Conservation (phyloP, 2,113 vertebrate genomes). For the Corythaixoides concolor region DNA sequence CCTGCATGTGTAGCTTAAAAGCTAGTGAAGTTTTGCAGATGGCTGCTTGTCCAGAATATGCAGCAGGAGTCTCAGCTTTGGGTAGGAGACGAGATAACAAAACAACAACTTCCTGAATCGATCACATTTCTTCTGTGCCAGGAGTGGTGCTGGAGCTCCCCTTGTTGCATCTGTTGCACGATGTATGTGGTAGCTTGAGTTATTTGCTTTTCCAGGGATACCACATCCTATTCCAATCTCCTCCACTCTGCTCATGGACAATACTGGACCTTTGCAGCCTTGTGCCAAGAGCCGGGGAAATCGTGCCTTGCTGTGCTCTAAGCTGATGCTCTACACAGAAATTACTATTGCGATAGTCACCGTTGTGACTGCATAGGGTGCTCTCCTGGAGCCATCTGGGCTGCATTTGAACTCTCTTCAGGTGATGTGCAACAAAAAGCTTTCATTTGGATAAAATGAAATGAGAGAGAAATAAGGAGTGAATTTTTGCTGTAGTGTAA, state of each 20-base stretch:
- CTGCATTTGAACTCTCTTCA: neutral
- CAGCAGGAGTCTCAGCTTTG: neutral
- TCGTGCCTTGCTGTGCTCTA: neutral
- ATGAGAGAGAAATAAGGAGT: neutral
- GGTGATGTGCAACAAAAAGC: neutral
- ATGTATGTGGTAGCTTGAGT: neutral
- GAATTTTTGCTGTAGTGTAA: neutral
- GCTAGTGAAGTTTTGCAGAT: neutral
- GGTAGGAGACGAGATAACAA: neutral
- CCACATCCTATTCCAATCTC: neutral
- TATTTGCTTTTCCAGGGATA: neutral
- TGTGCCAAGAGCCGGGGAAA: neutral
- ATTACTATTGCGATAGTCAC: neutral
- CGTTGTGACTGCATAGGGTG: neutral
- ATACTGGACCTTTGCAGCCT: neutral
- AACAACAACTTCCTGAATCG: neutral
- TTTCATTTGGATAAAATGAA: neutral
- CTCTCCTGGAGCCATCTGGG: neutral
- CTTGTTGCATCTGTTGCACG: neutral
- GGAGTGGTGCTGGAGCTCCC: neutral
- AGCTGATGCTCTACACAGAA: neutral
- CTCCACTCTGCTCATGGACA: neutral
- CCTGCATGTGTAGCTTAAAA: neutral
- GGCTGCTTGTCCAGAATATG: neutral
- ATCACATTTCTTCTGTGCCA: neutral